Conservation (phyloP, 2,797 vertebrate genomes). For the Florisuga fusca region DNA sequence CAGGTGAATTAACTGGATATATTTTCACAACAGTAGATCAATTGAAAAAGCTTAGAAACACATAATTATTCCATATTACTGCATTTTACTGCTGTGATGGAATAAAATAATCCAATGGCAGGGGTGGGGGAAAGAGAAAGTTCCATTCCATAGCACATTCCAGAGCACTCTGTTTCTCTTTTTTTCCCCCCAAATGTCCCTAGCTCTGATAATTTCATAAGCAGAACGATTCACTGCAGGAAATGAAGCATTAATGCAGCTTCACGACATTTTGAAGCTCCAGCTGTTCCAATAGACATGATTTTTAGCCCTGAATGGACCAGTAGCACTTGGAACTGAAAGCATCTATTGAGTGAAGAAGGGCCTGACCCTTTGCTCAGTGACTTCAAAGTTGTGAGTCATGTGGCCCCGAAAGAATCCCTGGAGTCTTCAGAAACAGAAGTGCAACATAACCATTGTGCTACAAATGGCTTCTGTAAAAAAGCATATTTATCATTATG, state of each 20-base stretch:
- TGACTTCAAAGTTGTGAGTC: constrained; percentile 67
- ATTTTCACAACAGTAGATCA: constrained; percentile 60
- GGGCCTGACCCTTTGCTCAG: constrained; percentile 69
- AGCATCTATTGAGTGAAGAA: constrained; percentile 64
- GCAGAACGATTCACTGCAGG: constrained; percentile 64
- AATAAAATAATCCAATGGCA: neutral
- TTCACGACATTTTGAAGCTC: constrained; percentile 63
- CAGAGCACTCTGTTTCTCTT: neutral
- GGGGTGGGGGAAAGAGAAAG: neutral
- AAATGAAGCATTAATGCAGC: constrained; percentile 71
- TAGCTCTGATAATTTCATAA: constrained; percentile 38
- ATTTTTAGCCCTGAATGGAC: constrained; percentile 62
- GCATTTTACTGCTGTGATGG: constrained; percentile 41
- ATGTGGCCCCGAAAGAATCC: constrained; percentile 31
- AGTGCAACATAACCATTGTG: constrained; percentile 17
- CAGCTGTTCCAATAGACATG: constrained; percentile 68
- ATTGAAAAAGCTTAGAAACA: constrained; percentile 44
- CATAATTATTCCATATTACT: constrained; percentile 57
- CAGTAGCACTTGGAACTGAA: constrained; percentile 59
- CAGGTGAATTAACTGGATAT: constrained; percentile 61
- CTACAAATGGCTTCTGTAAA: neutral
- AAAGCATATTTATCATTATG: constrained; percentile 7
- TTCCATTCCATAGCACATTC: neutral
- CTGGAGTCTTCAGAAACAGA: constrained; percentile 39
- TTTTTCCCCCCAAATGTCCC: neutral